phyloP scores from a whole-genome alignment of 2,113 vertebrate genomes.

The Campylorhamphus procurvoides region DNA sequence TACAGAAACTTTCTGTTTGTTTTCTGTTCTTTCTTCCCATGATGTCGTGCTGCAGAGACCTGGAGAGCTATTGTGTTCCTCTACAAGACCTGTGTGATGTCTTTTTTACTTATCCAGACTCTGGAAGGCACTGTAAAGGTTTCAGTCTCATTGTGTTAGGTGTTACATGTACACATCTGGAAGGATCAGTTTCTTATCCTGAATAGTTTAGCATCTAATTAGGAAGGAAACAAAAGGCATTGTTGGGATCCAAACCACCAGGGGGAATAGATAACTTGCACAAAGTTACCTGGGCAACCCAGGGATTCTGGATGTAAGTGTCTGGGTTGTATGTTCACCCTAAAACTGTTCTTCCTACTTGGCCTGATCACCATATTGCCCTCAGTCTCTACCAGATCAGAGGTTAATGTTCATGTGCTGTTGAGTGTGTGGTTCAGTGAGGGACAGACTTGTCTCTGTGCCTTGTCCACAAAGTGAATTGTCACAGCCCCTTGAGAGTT shows the following conservation, averaged over 20 bases:
- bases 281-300: not conserved
- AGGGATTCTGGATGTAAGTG: not conserved
- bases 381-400: not conserved
- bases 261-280: not conserved
- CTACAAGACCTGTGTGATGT: not conserved
- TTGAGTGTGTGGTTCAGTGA: not conserved
- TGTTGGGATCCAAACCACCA: not conserved
- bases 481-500: not conserved
- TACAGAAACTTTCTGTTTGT: not conserved
- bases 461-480: not conserved
- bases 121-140: constrained; percentile 3
- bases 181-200: constrained; percentile 31
- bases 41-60: not conserved
- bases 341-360: not conserved
- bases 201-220: constrained; percentile 43
- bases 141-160: not conserved
- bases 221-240: not conserved
- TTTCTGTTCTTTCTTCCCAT: not conserved
- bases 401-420: not conserved
- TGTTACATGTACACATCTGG: not conserved
- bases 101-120: not conserved
- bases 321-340: not conserved
- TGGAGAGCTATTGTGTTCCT: constrained; percentile 15
- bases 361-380: not conserved
- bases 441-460: not conserved